Percentiles rank a stretch among this genome's conserved stretches.
Conservation (phyloP, 2,888 invertebrate species). For the Choreutis nemorana region DNA sequence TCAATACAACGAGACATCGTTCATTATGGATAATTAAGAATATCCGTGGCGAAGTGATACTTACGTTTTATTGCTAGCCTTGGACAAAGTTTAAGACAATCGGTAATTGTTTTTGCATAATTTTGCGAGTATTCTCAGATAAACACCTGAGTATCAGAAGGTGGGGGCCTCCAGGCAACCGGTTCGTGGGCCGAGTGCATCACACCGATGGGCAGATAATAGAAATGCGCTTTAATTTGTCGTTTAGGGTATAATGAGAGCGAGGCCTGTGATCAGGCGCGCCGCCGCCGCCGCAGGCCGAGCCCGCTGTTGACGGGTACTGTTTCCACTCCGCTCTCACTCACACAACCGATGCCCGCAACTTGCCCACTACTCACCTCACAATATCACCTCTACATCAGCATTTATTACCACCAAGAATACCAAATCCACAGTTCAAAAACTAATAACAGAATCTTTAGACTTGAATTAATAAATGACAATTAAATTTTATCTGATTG, state of each 20-base stretch:
- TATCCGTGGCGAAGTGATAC: too few relatives aligned
- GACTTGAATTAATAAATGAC: too few relatives aligned
- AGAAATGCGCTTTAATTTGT: slow-evolving; percentile 67
- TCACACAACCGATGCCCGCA: too few relatives aligned
- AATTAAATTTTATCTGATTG: too few relatives aligned
- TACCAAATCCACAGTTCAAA: too few relatives aligned
- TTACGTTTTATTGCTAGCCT: too few relatives aligned
- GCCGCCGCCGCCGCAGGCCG: slow-evolving; percentile 57
- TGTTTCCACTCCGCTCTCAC: slow-evolving; percentile 32
- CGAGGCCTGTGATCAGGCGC: slow-evolving; percentile 66
- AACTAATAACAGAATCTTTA: too few relatives aligned
- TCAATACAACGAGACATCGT: too few relatives aligned
- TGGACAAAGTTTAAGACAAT: slow-evolving; percentile 9
- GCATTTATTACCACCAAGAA: too few relatives aligned
- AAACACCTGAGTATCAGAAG: slow-evolving; percentile 26
- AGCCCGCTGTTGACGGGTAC: slow-evolving; percentile 63
- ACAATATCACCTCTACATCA: too few relatives aligned
- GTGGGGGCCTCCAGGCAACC: slow-evolving; percentile 31
- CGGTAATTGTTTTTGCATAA: slow-evolving; percentile 32
- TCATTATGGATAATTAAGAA: too few relatives aligned
- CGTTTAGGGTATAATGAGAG: slow-evolving; percentile 65
- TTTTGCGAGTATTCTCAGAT: slow-evolving; percentile 23
- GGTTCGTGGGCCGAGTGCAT: slow-evolving; percentile 31
- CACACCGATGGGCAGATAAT: slow-evolving; percentile 57
- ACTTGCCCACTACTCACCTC: too few relatives aligned